These are phyloP conservation scores for Epinephelus cyanopodus DNA, from an alignment of 2,113 vertebrate species.

Conservation along the genomic window DNA sequence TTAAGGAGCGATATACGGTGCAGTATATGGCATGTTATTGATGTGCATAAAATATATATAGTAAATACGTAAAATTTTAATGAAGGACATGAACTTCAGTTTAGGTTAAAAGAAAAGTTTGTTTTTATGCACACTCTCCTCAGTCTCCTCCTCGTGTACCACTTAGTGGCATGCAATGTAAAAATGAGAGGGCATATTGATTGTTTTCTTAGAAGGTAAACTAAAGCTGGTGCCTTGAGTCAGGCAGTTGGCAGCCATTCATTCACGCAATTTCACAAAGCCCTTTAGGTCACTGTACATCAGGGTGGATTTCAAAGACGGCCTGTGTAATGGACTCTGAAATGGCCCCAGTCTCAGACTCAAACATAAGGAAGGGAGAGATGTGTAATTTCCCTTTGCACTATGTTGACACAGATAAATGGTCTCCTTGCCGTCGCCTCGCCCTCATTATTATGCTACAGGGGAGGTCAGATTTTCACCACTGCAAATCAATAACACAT, in stretches of 20 bases:
- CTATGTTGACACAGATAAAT: conserved; percentile 64
- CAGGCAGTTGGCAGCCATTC: conserved; percentile 22
- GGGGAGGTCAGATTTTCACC: conserved; percentile 47
- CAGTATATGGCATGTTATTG: no score
- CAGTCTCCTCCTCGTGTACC: not conserved
- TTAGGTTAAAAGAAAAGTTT: not conserved
- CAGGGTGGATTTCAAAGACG: conserved; percentile 43
- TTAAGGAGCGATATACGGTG: no score
- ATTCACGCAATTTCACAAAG: conserved; percentile 36
- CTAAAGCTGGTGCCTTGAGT: conserved; percentile 38
- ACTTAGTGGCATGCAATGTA: conserved; percentile 1
- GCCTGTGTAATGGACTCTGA: conserved; percentile 41
- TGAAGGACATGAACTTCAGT: not conserved
- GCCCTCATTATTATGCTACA: conserved; percentile 60
- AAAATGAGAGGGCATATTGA: conserved; percentile 24
- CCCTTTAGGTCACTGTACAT: conserved; percentile 32
- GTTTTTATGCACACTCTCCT: not conserved
- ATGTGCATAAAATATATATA: no score
- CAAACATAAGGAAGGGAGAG: conserved; percentile 19
- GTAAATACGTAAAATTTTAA: not conserved
- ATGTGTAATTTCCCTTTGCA: conserved; percentile 48
- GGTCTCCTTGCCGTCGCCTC: conserved; percentile 31
- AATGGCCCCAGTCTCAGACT: conserved; percentile 35
- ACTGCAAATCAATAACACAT: conserved; percentile 65
- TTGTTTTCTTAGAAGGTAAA: conserved; percentile 33